phyloP scores from a whole-genome alignment of 2,888 invertebrate genomes.

The Lobophora halterata region DNA sequence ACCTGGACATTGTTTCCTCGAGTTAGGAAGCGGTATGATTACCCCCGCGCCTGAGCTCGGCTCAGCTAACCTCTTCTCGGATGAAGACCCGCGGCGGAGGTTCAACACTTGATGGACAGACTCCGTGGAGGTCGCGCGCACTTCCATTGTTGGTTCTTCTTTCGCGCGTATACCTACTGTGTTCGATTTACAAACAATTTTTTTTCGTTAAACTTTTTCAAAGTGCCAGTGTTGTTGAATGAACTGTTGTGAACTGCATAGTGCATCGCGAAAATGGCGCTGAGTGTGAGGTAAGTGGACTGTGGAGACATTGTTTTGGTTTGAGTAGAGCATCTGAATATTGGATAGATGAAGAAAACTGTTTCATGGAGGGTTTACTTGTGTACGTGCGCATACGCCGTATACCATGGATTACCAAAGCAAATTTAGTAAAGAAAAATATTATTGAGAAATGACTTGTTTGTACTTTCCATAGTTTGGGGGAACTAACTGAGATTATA shows the following conservation, averaged over 20 bases:
- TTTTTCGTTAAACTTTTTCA: slow-evolving; percentile 6
- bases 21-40: slow-evolving; percentile 52
- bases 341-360: slow-evolving; percentile 11
- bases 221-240: slow-evolving; percentile 37
- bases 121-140: slow-evolving; percentile 42
- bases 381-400: no score
- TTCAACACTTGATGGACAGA: slow-evolving; percentile 56
- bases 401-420: slow-evolving; percentile 7
- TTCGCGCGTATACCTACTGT: slow-evolving; percentile 25
- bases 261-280: slow-evolving; percentile 62
- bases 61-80: slow-evolving; percentile 54
- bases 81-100: slow-evolving; percentile 59
- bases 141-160: slow-evolving; percentile 11
- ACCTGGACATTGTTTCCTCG: slow-evolving; percentile 53
- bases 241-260: slow-evolving; percentile 37
- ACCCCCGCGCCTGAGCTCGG: slow-evolving; percentile 42
- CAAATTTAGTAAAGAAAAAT: no score
- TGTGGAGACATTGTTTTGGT: slow-evolving; percentile 34
- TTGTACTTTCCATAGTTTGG: no score
- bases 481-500: no score
- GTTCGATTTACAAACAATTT: slow-evolving; percentile 10
- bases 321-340: slow-evolving; percentile 27
- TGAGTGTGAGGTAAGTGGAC: slow-evolving; percentile 66
- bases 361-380: no score
- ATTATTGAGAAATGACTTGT: no score